Conservation (phyloP, 2,113 vertebrate species). For the Sisor rabdophorus region DNA sequence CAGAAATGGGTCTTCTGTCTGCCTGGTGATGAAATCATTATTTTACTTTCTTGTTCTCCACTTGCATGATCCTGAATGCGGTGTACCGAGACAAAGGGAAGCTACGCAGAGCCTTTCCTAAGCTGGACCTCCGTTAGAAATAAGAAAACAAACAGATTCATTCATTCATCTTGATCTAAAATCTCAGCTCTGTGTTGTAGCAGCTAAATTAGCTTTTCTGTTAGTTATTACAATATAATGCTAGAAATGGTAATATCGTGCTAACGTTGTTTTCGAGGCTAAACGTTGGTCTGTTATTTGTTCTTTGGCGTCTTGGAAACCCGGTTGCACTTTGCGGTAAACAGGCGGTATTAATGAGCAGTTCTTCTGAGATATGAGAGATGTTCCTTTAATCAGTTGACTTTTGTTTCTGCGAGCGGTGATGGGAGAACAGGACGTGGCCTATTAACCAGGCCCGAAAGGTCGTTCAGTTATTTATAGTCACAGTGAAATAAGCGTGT, state of each 20-base stretch:
- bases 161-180: background rate
- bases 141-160: too few species aligned
- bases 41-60: too few species aligned
- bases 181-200: background rate
- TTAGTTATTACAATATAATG: background rate
- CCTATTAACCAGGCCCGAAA: constrained; percentile 21
- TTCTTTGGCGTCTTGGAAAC: constrained; percentile 8
- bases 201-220: background rate
- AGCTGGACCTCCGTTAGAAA: too few species aligned
- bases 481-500: background rate
- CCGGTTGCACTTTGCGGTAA: background rate
- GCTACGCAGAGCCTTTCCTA: too few species aligned
- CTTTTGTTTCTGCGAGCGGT: constrained; percentile 15
- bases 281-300: constrained; percentile 14
- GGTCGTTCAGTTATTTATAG: constrained; percentile 28
- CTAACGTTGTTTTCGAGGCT: too few species aligned
- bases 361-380: background rate
- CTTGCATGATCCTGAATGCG: too few species aligned
- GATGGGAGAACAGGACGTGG: constrained; percentile 7
- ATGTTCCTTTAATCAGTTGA: constrained; percentile 23
- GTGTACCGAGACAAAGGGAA: too few species aligned
- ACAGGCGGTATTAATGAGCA: constrained; percentile 5
- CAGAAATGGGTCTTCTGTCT: too few species aligned
- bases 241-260: background rate
- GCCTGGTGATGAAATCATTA: too few species aligned